phyloP scores from a whole-genome alignment of 2,113 vertebrate genomes.

The Actenoides hombroni region DNA sequence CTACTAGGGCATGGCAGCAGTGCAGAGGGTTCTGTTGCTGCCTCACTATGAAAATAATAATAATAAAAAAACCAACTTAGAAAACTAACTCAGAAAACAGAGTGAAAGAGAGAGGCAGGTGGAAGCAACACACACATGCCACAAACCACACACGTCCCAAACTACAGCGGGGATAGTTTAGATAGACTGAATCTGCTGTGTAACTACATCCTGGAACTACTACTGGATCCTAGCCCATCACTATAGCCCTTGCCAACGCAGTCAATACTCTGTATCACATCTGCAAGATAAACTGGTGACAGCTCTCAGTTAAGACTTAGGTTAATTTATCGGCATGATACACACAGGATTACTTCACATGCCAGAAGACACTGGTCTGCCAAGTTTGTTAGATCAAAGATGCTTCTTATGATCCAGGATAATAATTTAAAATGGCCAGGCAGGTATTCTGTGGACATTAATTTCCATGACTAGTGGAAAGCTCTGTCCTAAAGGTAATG shows the following conservation, averaged over 20 bases:
- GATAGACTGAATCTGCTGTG: neutral
- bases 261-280: neutral
- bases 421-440: constrained; percentile 15
- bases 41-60: neutral
- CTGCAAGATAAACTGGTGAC: neutral
- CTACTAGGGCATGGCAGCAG: neutral
- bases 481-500: neutral
- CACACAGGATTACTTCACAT: neutral
- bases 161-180: neutral
- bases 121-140: neutral
- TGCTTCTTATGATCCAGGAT: neutral
- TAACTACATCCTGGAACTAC: neutral
- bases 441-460: neutral
- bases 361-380: constrained; percentile 9
- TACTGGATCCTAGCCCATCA: neutral
- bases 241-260: neutral
- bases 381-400: constrained; percentile 34
- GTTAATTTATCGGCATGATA: neutral
- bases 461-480: constrained; percentile 12
- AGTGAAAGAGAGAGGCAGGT: neutral
- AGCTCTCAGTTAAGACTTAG: neutral
- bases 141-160: neutral
- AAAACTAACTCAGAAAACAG: neutral
- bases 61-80: neutral
- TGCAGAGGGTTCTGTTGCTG: neutral